Conservation (phyloP, 2,797 vertebrate genomes). For the Tapera naevia region DNA sequence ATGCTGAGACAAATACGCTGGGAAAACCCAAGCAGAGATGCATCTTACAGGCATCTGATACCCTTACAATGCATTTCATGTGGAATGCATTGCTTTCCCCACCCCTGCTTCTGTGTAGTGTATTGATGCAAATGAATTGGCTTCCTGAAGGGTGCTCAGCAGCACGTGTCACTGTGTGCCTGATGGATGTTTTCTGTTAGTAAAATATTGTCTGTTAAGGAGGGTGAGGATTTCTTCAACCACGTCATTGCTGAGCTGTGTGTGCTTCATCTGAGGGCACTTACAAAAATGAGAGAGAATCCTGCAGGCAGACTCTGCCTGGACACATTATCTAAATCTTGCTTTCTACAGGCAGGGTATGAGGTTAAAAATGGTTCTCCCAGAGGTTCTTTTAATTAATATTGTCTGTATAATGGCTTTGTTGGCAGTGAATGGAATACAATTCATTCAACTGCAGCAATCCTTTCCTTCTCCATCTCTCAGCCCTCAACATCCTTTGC, state of each 20-base stretch:
- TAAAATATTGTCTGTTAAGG: background rate
- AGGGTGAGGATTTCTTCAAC: background rate
- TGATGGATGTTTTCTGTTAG: background rate
- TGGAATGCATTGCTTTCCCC: background rate
- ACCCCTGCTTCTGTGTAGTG: background rate
- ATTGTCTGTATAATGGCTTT: constrained; percentile 33
- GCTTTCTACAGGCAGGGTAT: background rate
- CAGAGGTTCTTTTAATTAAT: constrained; percentile 59
- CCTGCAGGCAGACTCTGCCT: background rate
- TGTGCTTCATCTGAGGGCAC: background rate
- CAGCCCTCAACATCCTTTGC: background rate
- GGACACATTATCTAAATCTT: background rate
- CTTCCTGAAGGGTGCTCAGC: background rate
- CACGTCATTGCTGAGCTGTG: background rate
- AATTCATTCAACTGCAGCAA: background rate
- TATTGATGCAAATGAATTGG: background rate
- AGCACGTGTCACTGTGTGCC: background rate
- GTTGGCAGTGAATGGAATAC: constrained; percentile 17
- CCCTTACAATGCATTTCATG: background rate
- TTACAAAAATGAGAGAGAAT: background rate
- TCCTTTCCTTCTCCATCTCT: background rate
- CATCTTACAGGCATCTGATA: background rate
- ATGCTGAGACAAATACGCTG: background rate
- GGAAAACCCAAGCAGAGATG: background rate
- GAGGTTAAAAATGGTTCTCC: constrained; percentile 48